Base-by-base conservation (phyloP, 2,113 vertebrate genomes). In the Cichladusa arquata region DNA sequence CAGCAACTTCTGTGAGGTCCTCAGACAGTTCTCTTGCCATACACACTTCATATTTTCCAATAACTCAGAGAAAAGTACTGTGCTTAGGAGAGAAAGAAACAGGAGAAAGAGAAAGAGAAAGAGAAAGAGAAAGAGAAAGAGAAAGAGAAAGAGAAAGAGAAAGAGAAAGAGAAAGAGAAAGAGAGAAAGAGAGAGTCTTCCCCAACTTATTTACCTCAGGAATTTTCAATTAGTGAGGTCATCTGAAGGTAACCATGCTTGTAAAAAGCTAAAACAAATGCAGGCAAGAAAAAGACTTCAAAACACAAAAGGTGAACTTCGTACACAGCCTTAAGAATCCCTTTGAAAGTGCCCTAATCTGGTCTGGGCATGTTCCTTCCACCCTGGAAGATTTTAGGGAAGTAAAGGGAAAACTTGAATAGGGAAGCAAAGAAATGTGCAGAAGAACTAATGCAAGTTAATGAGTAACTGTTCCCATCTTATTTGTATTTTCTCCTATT, bases 391-490 rank as follows among this genome's bases (percentile, higher is more conserved):
- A 28, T 16, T 58, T 48, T 24, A 56, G 12, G 28, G 34, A 80
- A 71, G 14, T 6, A 44, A 7, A 81, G 23, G 72, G 29, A 71
- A 70, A 20, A 51, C 11, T 6, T 56, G 33, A 91, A 58, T 1
- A 40, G 14, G 22, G 38, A 60, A 94, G 45, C 34, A 76, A 84
- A 79, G 38, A 72, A 86, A 61, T 28, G n/a, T 12, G 26, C 73
- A 93, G 53, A 25, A 82, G 61, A 95, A 89, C 53, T 65, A 96
- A 73, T 86, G 70, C 47, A 76, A 91, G 34, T 19, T 88, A 85
- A 90, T 70, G 50, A 92, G 66, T 34, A 80, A 90, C 65, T 80
- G 33, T 33, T 80, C 64, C 38, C 34, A 47, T 82, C 70, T 82
- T 85, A 72, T 69, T 76, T 90, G 24, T 79, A 61, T 62, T 66